Conservation (phyloP, 35 echinoderm and acorn worm genomes). For the Ophiothrix spiculata region DNA sequence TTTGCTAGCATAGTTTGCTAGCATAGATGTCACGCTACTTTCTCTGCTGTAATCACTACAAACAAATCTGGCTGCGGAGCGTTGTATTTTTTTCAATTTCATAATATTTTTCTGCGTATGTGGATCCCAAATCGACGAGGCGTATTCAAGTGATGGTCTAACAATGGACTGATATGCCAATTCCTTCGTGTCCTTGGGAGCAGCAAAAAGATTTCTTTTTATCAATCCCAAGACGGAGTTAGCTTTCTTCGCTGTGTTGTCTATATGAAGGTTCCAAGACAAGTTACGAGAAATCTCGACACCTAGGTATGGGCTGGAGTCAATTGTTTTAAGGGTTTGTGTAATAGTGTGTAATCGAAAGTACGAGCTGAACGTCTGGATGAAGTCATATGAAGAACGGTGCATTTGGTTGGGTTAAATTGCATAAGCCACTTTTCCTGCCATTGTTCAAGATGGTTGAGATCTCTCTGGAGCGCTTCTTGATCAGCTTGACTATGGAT, state of each 20-base stretch:
- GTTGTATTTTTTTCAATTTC: background rate
- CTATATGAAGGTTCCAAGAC: background rate
- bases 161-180: background rate
- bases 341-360: background rate
- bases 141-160: background rate
- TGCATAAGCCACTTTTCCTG: background rate
- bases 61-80: background rate
- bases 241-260: background rate
- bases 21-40: background rate
- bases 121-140: background rate
- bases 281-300: no score
- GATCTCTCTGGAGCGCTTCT: background rate
- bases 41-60: background rate
- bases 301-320: background rate
- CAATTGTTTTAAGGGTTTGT: background rate
- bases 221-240: background rate
- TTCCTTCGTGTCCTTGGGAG: background rate
- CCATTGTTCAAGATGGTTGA: background rate
- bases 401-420: background rate
- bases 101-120: background rate
- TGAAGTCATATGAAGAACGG: background rate
- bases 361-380: background rate
- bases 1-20: background rate
- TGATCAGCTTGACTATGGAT: background rate
- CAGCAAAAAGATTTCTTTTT: background rate